phyloP scores from a whole-genome alignment of 2,797 vertebrate species.

The Chromobotia macracanthus region DNA sequence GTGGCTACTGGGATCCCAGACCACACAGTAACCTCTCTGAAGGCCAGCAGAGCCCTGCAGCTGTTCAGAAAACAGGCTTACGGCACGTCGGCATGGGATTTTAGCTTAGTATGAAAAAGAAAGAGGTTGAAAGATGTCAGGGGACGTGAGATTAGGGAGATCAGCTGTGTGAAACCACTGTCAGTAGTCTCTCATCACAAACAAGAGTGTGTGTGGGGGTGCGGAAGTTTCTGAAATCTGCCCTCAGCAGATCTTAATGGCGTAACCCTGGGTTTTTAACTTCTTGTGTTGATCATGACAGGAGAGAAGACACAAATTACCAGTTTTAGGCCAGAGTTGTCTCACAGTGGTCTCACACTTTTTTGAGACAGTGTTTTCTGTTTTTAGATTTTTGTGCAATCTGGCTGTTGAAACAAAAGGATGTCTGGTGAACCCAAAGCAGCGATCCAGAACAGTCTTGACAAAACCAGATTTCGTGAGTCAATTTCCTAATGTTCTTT shows the following conservation, averaged over 20 bases:
- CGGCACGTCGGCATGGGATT: background rate
- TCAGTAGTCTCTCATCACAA: conserved; percentile 7
- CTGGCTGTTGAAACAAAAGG: too few relatives aligned
- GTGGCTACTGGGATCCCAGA: conserved; percentile 15
- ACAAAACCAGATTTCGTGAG: too few relatives aligned
- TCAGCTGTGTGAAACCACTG: conserved; percentile 23
- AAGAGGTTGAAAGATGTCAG: background rate
- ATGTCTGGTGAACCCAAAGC: too few relatives aligned
- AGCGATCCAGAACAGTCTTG: too few relatives aligned
- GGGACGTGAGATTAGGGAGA: conserved; percentile 20
- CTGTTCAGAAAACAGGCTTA: conserved; percentile 24
- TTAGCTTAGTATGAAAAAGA: background rate
- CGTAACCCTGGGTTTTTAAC: conserved; percentile 27
- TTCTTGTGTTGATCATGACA: conserved; percentile 13
- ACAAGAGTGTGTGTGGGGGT: conserved; percentile 1
- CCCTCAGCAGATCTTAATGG: background rate
- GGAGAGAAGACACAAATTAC: conserved; percentile 11
- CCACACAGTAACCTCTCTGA: conserved; percentile 43
- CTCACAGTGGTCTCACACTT: background rate
- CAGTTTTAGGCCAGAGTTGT: background rate
- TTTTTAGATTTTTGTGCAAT: too few relatives aligned
- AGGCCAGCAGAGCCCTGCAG: conserved; percentile 17
- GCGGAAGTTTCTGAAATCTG: conserved; percentile 19
- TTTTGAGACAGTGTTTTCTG: too few relatives aligned
- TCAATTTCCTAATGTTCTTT: too few relatives aligned